These are phyloP conservation scores for Eucriotettix oculatus DNA, from an alignment of 2,888 invertebrate genomes.

Conservation along the genomic window DNA sequence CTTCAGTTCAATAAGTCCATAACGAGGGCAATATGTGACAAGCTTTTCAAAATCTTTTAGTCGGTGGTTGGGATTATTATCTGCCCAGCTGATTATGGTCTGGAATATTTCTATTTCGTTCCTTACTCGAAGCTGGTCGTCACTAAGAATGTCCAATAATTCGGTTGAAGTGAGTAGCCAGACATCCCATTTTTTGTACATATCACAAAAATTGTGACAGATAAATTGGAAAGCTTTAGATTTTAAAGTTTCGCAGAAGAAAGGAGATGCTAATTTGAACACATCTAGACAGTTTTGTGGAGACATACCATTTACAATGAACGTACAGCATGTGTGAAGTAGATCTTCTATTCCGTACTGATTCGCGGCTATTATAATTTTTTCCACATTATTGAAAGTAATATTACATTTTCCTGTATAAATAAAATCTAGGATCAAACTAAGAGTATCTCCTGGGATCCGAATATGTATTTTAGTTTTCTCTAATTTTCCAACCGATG, in stretches of 20 bases:
- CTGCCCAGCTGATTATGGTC: constrained; percentile 54
- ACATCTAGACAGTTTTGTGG: not conserved
- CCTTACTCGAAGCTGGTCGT: constrained; percentile 55
- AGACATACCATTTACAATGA: not conserved
- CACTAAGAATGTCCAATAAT: constrained; percentile 42
- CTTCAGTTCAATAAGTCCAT: constrained; percentile 43
- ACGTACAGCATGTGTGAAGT: not conserved
- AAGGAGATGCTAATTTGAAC: not conserved
- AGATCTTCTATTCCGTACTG: constrained; percentile 36
- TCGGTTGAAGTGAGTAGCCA: constrained; percentile 40
- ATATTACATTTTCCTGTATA: constrained; percentile 53
- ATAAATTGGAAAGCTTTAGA: not conserved
- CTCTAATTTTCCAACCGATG: constrained; percentile 36
- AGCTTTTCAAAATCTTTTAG: constrained; percentile 38
- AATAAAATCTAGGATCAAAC: constrained; percentile 52
- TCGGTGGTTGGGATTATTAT: constrained; percentile 37
- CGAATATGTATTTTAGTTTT: constrained; percentile 41
- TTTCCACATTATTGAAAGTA: constrained; percentile 48
- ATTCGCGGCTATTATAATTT: constrained; percentile 51
- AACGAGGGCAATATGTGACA: constrained; percentile 40
- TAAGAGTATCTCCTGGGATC: constrained; percentile 38
- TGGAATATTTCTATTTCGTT: constrained; percentile 60
- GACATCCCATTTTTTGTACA: constrained; percentile 28
- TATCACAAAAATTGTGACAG: not conserved
- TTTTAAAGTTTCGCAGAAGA: not conserved